A percentile compares a stretch with the other conserved stretches of the same genome.
Conservation (phyloP, 1,140 invertebrate species). For the Drosophila elegans region DNA sequence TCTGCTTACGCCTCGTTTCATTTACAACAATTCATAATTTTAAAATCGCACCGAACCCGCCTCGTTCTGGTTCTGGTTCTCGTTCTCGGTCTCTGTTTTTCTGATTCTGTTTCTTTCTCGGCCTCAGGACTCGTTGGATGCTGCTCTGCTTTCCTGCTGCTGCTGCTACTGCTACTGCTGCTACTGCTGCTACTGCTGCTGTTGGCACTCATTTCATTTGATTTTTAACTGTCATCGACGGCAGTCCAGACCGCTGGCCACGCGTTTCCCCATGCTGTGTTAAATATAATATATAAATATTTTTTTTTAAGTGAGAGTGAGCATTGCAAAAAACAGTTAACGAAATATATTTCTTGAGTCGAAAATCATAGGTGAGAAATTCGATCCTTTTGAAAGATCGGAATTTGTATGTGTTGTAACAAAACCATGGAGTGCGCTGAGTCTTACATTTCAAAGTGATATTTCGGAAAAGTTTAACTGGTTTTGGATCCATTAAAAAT, state of each 20-base stretch:
- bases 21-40: constrained; percentile 83
- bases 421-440: no score
- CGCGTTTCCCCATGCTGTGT: not conserved
- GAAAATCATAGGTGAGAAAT: constrained; percentile 16
- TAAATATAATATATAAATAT: not conserved
- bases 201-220: constrained; percentile 79
- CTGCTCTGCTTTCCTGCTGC: constrained; percentile 18
- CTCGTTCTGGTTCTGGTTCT: constrained; percentile 23
- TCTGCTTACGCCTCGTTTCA: constrained; percentile 65
- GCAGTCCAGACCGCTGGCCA: constrained; percentile 44
- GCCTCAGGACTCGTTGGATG: constrained; percentile 42
- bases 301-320: constrained; percentile 21
- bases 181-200: constrained; percentile 13
- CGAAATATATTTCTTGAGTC: not conserved
- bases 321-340: not conserved
- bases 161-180: constrained; percentile 27
- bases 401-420: not conserved
- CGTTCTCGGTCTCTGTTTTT: constrained; percentile 23
- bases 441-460: no score
- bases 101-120: constrained; percentile 30
- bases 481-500: no score
- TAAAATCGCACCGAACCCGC: constrained; percentile 68
- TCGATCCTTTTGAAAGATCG: not conserved
- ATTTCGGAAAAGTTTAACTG: no score
- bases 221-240: constrained; percentile 84